Conservation (phyloP, 2,797 vertebrate genomes). For the Coluber constrictor region DNA sequence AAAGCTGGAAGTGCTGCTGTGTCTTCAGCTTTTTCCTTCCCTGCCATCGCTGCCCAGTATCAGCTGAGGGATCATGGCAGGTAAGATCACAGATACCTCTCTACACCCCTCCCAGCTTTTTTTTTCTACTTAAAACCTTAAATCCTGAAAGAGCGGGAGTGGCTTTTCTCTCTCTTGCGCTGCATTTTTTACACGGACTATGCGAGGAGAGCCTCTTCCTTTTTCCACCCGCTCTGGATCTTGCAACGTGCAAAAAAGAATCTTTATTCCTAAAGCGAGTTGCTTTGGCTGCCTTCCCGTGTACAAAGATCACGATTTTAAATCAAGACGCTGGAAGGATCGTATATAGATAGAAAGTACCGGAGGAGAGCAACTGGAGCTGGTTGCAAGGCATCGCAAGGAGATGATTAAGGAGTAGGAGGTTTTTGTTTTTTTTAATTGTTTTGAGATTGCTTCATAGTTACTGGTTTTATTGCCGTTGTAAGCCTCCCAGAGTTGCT, state of each 20-base stretch:
- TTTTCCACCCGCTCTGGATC: background rate
- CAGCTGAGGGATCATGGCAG: background rate
- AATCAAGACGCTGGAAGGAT: background rate
- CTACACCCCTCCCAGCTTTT: accelerated
- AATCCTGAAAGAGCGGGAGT: background rate
- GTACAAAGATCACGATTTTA: background rate
- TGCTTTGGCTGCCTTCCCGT: background rate
- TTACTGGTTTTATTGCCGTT: too few species aligned
- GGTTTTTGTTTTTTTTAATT: background rate
- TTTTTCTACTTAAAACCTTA: background rate
- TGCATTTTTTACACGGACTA: background rate
- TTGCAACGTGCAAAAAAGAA: background rate
- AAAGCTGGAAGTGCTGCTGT: background rate
- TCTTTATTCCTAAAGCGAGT: background rate
- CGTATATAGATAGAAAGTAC: background rate
- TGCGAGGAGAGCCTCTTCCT: too few species aligned
- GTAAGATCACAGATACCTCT: background rate
- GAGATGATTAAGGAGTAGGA: too few species aligned
- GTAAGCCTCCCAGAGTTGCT: too few species aligned
- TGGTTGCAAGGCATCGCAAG: background rate
- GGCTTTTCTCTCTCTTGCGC: background rate
- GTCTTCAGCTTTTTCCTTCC: too few species aligned
- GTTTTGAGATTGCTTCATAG: background rate
- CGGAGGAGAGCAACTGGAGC: background rate
- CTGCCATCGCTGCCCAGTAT: background rate